Evolutionary conservation across 2,797 vertebrate genomes (phyloP), one percentile per base, ranked within the genome.

Genomic region (Sebastes baramenuke): DNA sequence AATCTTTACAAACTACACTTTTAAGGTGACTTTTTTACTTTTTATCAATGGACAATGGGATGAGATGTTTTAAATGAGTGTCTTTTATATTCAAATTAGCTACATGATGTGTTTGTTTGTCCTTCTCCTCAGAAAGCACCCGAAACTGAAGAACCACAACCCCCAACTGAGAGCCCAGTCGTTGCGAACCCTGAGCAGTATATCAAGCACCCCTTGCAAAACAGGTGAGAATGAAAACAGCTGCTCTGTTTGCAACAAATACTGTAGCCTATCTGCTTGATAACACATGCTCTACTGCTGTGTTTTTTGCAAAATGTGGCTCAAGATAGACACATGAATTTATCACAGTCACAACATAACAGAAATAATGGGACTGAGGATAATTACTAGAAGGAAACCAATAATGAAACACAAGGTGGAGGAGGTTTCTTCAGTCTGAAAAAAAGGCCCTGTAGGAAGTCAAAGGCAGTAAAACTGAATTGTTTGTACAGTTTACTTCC

Each of bases 181-280:
- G 88, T 92, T 87, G 91, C 88, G 0, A 95, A 90, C 90, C 90
- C 95, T 62, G 96, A 96, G 87, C 91, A 94, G 88, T 96, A 96
- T 83, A 87, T 96, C 86, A 97, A 97, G 87, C 96, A 96, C 83
- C 96, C 96, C 71, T 92, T 97, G 92, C 96, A 97, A 92, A 96
- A 97, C 95, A 96, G 90, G 96, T 97, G 93, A 83, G 87, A 77
- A 77, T 68, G 38, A 20, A 54, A 77, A 66, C 36, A 56, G 32
- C 70, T 81, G 68, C 12, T 18, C 22, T 25, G 12, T 80, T 65
- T 70, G n/a, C 32, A 55, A 54, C 6, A 36, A 24, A 52, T 9
- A 29, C 4, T 58, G 7, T 18, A 22, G 22, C 16, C 1, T 7
- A n/a, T 14, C 18, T 9, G 7, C 5, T 25, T 30, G 14, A 25